Conservation (phyloP, 1,140 invertebrate species). For the Pogonus chalceus region DNA sequence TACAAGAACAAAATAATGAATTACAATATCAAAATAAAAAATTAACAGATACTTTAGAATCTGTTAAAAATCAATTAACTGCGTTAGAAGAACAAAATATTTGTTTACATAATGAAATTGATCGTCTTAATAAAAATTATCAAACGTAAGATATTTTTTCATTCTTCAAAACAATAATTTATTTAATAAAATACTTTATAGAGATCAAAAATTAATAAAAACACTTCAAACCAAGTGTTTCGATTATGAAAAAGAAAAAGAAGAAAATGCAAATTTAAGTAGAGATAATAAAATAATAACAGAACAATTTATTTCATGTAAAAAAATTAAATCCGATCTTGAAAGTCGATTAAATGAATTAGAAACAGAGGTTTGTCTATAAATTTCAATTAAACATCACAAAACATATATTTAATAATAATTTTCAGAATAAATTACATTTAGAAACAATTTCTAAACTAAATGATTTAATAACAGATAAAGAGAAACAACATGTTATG, state of each 20-base stretch:
- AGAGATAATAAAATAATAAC: neutral
- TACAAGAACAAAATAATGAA: conserved; percentile 6
- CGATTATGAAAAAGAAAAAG: neutral
- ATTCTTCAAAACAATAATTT: too few species aligned
- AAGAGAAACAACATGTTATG: too few species aligned
- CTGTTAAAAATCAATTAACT: neutral
- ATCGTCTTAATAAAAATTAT: neutral
- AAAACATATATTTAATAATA: too few species aligned
- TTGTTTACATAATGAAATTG: neutral
- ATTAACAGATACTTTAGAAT: neutral
- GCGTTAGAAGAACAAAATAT: neutral
- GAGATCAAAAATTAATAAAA: conserved; percentile 4
- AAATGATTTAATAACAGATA: too few species aligned
- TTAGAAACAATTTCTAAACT: too few species aligned
- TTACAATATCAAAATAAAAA: conserved; percentile 4
- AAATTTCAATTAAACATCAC: too few species aligned
- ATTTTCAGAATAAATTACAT: too few species aligned
- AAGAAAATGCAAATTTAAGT: neutral
- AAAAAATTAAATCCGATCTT: neutral
- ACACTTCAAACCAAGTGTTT: neutral
- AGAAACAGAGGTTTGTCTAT: neutral
- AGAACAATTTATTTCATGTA: neutral
- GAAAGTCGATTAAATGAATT: neutral
- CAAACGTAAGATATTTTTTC: neutral
- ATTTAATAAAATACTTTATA: neutral